phyloP scores from a whole-genome alignment of 2,888 invertebrate genomes.

The Caprella mutica region DNA sequence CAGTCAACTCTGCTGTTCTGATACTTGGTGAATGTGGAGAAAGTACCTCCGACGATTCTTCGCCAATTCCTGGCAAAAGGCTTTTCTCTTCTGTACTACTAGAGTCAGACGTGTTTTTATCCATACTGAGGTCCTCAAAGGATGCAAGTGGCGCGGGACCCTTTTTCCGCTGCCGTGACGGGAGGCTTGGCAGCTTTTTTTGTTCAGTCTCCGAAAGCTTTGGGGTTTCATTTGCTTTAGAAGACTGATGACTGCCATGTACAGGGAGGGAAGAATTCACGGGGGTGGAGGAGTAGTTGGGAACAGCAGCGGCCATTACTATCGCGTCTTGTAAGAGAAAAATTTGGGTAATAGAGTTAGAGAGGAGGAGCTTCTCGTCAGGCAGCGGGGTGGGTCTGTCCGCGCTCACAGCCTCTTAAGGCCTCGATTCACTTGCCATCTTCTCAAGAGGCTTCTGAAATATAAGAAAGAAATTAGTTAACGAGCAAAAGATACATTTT shows the following conservation, averaged over 20 bases:
- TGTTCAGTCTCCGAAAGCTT: constrained; percentile 29
- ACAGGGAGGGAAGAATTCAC: no score
- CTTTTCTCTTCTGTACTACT: constrained; percentile 45
- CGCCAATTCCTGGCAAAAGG: constrained; percentile 44
- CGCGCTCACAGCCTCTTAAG: constrained; percentile 10
- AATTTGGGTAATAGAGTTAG: no score
- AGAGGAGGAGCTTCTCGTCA: constrained; percentile 9
- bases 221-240: no score
- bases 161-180: constrained; percentile 52
- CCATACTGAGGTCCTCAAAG: constrained; percentile 67
- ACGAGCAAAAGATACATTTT: background rate
- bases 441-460: background rate
- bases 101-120: constrained; percentile 44
- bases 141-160: constrained; percentile 90
- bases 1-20: constrained; percentile 35
- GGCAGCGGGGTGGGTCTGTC: constrained; percentile 14
- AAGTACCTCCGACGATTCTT: constrained; percentile 39
- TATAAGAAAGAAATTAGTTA: no score
- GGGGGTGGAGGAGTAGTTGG: constrained; percentile 14
- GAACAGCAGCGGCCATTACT: no score
- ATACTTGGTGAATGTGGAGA: constrained; percentile 41
- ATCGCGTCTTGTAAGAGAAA: no score
- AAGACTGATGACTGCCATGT: no score
- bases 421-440: constrained; percentile 1
- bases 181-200: constrained; percentile 29